Conservation (phyloP, 35 echinoderm and acorn worm genomes). For the Holothuria glaberrima region DNA sequence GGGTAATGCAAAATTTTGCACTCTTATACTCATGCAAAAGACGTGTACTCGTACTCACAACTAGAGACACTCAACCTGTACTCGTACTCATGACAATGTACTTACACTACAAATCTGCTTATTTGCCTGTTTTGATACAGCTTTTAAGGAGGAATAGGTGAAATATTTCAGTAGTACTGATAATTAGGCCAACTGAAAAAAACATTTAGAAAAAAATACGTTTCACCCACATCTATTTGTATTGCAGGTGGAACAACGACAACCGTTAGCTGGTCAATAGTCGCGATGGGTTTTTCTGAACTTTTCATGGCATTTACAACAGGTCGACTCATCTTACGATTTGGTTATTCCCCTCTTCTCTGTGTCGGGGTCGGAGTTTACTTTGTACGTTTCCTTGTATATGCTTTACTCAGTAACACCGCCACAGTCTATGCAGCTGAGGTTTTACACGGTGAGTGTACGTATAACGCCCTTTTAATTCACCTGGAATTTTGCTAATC, state of each 20-base stretch:
- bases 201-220: background rate
- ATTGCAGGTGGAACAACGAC: conserved; percentile 26
- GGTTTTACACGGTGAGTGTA: conserved; percentile 39
- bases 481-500: too few relatives aligned
- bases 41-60: too few relatives aligned
- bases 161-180: background rate
- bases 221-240: background rate
- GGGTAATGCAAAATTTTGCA: too few relatives aligned
- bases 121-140: too few relatives aligned
- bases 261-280: conserved; percentile 36
- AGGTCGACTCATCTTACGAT: conserved; percentile 16
- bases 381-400: conserved; percentile 40
- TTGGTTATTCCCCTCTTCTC: conserved; percentile 53
- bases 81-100: too few relatives aligned
- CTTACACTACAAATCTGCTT: too few relatives aligned
- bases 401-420: conserved; percentile 47
- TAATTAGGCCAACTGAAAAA: background rate
- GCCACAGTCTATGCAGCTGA: conserved; percentile 42
- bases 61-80: too few relatives aligned
- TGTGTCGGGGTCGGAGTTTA: conserved; percentile 51
- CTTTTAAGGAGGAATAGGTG: background rate
- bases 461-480: too few relatives aligned
- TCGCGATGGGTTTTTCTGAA: conserved; percentile 36
- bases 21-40: too few relatives aligned
- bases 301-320: conserved; percentile 46